Evolutionary conservation across 2,888 invertebrate genomes (phyloP).

Genomic region (Catocala nupta): DNA sequence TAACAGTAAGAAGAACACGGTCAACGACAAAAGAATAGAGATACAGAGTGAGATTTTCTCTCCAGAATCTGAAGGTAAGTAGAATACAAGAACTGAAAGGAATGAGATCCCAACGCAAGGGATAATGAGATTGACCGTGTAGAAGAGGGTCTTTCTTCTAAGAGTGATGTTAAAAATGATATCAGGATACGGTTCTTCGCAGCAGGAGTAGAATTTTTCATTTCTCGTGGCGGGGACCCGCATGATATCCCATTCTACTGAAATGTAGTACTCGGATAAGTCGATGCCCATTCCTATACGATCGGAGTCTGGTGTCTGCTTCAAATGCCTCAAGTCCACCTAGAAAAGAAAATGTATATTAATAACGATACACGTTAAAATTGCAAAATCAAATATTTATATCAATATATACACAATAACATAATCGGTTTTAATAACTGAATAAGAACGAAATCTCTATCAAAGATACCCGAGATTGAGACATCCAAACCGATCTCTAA

Average conservation of each 20-base stretch:
- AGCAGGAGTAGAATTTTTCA: slow-evolving; percentile 98
- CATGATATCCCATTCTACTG: slow-evolving; percentile 99
- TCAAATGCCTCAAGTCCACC: slow-evolving; percentile 96
- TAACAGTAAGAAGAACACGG: slow-evolving; percentile 97
- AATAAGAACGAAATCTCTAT: slow-evolving; percentile 12
- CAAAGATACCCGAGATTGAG: slow-evolving; percentile 22
- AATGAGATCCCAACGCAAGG: slow-evolving; percentile 99
- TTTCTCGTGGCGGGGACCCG: slow-evolving; percentile 96
- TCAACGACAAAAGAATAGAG: slow-evolving; percentile 96
- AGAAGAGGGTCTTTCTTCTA: slow-evolving; percentile 97
- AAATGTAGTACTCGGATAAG: slow-evolving; percentile 97
- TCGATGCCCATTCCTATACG: slow-evolving; percentile 96
- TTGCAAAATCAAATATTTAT: not conserved
- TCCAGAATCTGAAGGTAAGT: slow-evolving; percentile 98
- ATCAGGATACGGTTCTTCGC: slow-evolving; percentile 98
- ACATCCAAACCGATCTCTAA: slow-evolving; percentile 18
- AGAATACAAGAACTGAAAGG: slow-evolving; percentile 98
- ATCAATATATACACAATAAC: too few species aligned
- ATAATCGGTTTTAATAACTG: not conserved
- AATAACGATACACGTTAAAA: not conserved
- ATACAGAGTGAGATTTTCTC: slow-evolving; percentile 99
- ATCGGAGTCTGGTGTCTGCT: slow-evolving; percentile 95
- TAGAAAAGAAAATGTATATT: slow-evolving; percentile 71
- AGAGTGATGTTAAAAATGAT: slow-evolving; percentile 99
- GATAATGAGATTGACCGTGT: slow-evolving; percentile 98